Conservation (phyloP, 2,113 vertebrate species). For the Laticauda laticaudata region DNA sequence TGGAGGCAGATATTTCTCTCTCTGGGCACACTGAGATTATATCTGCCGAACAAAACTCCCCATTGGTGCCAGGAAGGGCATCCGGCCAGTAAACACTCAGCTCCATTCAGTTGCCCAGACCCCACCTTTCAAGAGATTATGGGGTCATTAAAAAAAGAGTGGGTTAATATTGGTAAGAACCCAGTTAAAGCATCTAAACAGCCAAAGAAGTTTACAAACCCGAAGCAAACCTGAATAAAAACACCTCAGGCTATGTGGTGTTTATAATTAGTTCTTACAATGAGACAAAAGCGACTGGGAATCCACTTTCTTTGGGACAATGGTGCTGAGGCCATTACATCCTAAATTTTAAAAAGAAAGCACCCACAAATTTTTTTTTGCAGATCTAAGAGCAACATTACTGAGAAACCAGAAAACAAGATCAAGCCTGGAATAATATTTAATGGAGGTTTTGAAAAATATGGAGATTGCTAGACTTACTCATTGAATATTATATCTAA, state of each 20-base stretch:
- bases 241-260: neutral
- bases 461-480: neutral
- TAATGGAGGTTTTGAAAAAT: neutral
- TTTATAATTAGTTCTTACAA: neutral
- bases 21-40: no score
- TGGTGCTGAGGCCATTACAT: neutral
- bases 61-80: no score
- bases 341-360: neutral
- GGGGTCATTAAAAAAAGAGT: no score
- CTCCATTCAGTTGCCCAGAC: no score
- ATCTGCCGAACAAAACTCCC: no score
- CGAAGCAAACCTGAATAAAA: neutral
- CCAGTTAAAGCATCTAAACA: neutral
- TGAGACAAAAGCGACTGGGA: neutral
- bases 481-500: neutral
- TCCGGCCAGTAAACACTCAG: no score
- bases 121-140: no score
- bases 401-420: neutral
- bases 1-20: no score
- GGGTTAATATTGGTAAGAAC: neutral
- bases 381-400: neutral
- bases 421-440: neutral
- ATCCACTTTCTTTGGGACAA: neutral
- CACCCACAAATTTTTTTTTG: neutral
- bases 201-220: neutral